These are phyloP conservation scores for Etheostoma spectabile DNA, from an alignment of 2,113 vertebrate genomes.

Conservation along the genomic window DNA sequence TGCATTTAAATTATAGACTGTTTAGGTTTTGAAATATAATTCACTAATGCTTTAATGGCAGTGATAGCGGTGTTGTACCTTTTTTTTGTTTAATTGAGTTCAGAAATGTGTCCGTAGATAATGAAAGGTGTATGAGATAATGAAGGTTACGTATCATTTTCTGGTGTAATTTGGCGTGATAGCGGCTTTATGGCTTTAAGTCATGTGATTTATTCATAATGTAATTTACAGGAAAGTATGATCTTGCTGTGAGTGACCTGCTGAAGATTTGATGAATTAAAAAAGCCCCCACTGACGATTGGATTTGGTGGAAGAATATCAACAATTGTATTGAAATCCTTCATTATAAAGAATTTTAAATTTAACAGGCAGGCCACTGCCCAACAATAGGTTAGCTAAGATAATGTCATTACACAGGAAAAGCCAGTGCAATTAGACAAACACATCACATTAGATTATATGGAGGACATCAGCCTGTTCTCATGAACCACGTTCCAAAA, in stretches of 20 bases:
- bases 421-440: too few species aligned
- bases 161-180: slow-evolving; percentile 51
- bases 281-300: neutral
- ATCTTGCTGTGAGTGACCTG: slow-evolving; percentile 30
- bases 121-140: slow-evolving; percentile 60
- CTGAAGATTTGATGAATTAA: slow-evolving; percentile 27
- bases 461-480: too few species aligned
- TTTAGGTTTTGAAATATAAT: slow-evolving; percentile 54
- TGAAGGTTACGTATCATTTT: slow-evolving; percentile 58
- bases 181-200: slow-evolving; percentile 43
- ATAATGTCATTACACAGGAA: neutral
- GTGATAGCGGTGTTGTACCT: slow-evolving; percentile 19
- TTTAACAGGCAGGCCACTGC: neutral
- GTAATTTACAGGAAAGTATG: neutral
- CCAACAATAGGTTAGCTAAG: neutral
- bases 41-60: slow-evolving; percentile 37
- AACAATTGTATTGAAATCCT: neutral
- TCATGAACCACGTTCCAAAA: too few species aligned
- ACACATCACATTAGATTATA: too few species aligned
- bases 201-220: slow-evolving; percentile 48
- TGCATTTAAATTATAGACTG: slow-evolving; percentile 48
- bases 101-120: slow-evolving; percentile 60
- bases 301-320: neutral
- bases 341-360: slow-evolving; percentile 9
- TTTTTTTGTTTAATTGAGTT: slow-evolving; percentile 69